A percentile compares a stretch with the other conserved stretches of the same genome.
phyloP scores from a whole-genome alignment of 2,888 invertebrate genomes.

The Phalera bucephala region DNA sequence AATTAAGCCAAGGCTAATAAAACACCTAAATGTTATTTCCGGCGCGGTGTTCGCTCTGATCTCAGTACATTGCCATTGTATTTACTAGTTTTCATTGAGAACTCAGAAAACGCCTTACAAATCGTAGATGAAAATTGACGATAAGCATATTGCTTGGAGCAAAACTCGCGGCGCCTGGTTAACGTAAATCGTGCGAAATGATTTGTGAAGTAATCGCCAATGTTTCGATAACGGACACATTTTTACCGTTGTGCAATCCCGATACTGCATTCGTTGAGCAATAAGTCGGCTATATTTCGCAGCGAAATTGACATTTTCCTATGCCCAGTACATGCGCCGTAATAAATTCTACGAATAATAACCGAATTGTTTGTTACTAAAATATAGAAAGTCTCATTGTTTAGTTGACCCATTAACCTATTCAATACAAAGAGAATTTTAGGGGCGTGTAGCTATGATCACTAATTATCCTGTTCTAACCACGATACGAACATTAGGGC shows the following conservation, averaged over 20 bases:
- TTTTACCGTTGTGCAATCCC: slow-evolving; percentile 15
- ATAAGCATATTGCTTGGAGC: slow-evolving; percentile 16
- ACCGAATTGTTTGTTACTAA: too few relatives aligned
- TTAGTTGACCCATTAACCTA: too few relatives aligned
- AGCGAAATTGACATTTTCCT: not conserved
- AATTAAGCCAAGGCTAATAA: too few relatives aligned
- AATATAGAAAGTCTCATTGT: too few relatives aligned
- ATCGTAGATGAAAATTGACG: slow-evolving; percentile 7
- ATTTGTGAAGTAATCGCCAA: slow-evolving; percentile 21
- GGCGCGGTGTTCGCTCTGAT: too few relatives aligned
- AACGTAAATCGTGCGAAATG: slow-evolving; percentile 12
- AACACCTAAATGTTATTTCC: too few relatives aligned
- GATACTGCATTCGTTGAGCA: slow-evolving; percentile 5
- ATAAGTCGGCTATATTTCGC: slow-evolving; percentile 2
- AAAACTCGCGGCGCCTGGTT: slow-evolving; percentile 7
- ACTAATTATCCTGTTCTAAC: too few relatives aligned
- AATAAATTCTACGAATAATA: too few relatives aligned
- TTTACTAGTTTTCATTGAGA: not conserved
- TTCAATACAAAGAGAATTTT: too few relatives aligned
- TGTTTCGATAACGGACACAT: slow-evolving; percentile 17
- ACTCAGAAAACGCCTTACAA: slow-evolving; percentile 20
- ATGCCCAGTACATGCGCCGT: not conserved
- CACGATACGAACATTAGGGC: too few relatives aligned
- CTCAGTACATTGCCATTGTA: too few relatives aligned
- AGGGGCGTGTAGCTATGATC: too few relatives aligned